Evolutionary conservation across 1,140 invertebrate species (phyloP).

Genomic region (Heliconius congener): DNA sequence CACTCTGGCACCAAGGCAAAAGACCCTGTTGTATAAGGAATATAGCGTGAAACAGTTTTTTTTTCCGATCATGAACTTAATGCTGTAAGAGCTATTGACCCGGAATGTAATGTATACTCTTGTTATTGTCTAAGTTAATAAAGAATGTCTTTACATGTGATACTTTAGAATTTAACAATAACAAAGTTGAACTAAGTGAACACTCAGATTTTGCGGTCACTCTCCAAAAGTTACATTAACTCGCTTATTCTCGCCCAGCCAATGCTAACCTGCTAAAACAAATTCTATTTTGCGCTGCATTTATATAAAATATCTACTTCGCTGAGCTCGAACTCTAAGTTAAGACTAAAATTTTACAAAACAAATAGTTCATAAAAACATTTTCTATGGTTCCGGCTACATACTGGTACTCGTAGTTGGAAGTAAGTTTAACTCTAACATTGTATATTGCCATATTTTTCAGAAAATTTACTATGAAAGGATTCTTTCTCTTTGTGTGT

Average conservation of each 20-base stretch:
- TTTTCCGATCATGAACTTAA: too few relatives aligned
- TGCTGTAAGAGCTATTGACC: too few relatives aligned
- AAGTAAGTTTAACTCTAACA: background rate
- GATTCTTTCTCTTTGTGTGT: background rate
- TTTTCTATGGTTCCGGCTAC: constrained; percentile 14
- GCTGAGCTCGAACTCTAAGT: constrained; percentile 41
- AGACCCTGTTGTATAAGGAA: too few relatives aligned
- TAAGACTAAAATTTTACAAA: constrained; percentile 45
- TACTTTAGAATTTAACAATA: background rate
- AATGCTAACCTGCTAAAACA: constrained; percentile 21
- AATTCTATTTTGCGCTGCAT: constrained; percentile 52
- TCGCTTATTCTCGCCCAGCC: background rate
- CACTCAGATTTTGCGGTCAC: background rate
- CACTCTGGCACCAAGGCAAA: too few relatives aligned
- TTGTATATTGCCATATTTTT: constrained; percentile 11
- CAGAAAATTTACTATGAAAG: background rate
- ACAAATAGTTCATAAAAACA: constrained; percentile 26
- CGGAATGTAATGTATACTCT: too few relatives aligned
- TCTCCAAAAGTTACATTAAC: constrained; percentile 9
- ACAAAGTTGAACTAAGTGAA: background rate
- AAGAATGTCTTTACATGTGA: too few relatives aligned
- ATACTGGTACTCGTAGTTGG: background rate
- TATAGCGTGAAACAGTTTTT: too few relatives aligned
- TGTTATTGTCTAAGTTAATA: too few relatives aligned
- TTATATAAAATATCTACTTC: constrained; percentile 51